Conservation (phyloP, 2,888 invertebrate species). For the Pedicia rivosa region DNA sequence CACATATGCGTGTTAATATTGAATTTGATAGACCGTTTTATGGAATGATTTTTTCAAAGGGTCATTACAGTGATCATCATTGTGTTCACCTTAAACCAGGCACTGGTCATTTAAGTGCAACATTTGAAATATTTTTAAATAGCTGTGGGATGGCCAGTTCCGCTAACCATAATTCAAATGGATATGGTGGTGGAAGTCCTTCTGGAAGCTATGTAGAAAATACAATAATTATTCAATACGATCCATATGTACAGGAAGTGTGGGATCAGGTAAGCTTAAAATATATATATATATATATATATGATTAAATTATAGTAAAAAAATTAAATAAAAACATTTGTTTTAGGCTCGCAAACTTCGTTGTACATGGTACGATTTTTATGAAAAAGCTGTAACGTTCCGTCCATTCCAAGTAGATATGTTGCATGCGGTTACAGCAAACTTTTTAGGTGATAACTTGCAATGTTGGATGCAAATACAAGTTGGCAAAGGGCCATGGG, state of each 20-base stretch:
- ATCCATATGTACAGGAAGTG: conserved; percentile 86
- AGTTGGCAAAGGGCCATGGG: conserved; percentile 93
- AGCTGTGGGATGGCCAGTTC: conserved; percentile 89
- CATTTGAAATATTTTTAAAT: conserved; percentile 85
- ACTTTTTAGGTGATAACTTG: conserved; percentile 87
- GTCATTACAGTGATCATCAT: conserved; percentile 79
- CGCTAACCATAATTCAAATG: conserved; percentile 72
- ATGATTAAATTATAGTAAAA: not conserved
- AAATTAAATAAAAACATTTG: not conserved
- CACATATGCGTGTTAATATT: conserved; percentile 88
- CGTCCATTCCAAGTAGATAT: conserved; percentile 92
- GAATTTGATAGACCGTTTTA: conserved; percentile 91
- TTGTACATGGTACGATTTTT: conserved; percentile 93
- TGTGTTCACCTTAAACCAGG: conserved; percentile 86
- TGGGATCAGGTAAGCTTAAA: conserved; percentile 61
- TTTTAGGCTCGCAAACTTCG: conserved; percentile 55
- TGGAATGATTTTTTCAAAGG: conserved; percentile 92
- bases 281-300: not conserved
- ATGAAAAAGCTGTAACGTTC: conserved; percentile 89
- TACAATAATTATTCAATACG: conserved; percentile 88
- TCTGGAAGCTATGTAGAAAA: conserved; percentile 90
- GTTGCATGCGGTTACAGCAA: conserved; percentile 87
- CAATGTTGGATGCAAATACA: conserved; percentile 98
- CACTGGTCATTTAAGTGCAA: conserved; percentile 78
- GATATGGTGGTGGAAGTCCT: conserved; percentile 74